Evolutionary conservation across 2,797 vertebrate species (phyloP).

Genomic region (Pseudopleuronectes americanus): DNA sequence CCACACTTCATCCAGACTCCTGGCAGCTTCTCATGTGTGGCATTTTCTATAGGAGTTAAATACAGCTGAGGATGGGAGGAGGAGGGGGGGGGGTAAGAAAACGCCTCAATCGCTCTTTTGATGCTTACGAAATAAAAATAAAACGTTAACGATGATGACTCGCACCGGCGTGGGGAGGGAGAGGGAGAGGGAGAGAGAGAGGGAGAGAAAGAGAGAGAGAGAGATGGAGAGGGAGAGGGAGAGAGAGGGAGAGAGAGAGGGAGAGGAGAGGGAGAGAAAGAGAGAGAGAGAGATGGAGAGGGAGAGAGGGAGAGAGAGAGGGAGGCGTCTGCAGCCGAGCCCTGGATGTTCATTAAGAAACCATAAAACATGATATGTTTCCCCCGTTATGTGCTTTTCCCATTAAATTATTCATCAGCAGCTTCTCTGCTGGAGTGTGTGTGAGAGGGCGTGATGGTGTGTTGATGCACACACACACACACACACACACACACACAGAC

Average conservation of each 20-base stretch:
- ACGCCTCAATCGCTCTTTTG: conserved; percentile 63
- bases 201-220: conserved; percentile 38
- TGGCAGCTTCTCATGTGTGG: conserved; percentile 79
- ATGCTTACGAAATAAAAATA: conserved; percentile 62
- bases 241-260: not conserved
- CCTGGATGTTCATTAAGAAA: conserved; percentile 67
- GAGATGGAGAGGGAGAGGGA: too few relatives aligned
- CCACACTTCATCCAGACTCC: conserved; percentile 68
- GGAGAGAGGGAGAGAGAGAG: not conserved
- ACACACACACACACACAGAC: not conserved
- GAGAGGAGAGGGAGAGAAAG: not conserved
- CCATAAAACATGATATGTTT: conserved; percentile 65
- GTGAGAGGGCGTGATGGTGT: conserved; percentile 12
- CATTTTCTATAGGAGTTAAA: conserved; percentile 61
- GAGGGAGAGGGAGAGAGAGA: conserved; percentile 10
- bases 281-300: not conserved
- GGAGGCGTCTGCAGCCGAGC: conserved; percentile 54
- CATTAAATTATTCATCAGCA: conserved; percentile 71
- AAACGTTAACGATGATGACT: conserved; percentile 58
- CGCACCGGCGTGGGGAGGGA: conserved; percentile 3
- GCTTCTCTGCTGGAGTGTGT: conserved; percentile 10
- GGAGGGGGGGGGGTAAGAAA: conserved; percentile 39
- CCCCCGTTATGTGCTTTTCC: conserved; percentile 58
- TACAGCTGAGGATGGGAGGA: conserved; percentile 45
- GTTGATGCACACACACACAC: not conserved